These are phyloP conservation scores for Perccottus glenii DNA, from an alignment of 2,113 vertebrate genomes.

Conservation along the genomic window DNA sequence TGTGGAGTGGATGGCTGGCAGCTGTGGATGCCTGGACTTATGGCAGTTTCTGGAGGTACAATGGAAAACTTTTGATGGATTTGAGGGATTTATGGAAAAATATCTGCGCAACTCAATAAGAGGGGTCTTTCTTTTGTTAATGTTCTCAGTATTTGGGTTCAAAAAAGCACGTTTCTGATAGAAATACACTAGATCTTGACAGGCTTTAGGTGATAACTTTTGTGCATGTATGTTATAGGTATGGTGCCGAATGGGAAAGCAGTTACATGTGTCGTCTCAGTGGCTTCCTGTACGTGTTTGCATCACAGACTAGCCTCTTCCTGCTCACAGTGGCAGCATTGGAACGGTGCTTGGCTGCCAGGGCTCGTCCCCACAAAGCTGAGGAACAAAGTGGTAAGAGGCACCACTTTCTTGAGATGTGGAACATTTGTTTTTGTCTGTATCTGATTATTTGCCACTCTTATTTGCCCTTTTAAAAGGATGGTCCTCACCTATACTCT, in stretches of 20 bases:
- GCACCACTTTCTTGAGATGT: neutral
- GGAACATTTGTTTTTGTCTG: neutral
- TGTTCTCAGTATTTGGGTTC: neutral
- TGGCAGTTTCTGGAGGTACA: slow-evolving; percentile 85
- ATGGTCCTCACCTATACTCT: neutral
- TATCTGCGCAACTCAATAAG: too few relatives aligned
- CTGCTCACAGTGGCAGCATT: slow-evolving; percentile 87
- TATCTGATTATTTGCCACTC: neutral
- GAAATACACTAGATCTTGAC: neutral
- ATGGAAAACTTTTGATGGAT: neutral
- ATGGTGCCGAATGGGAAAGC: slow-evolving; percentile 88
- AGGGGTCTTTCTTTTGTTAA: neutral
- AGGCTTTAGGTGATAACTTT: neutral
- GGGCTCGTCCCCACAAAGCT: slow-evolving; percentile 4
- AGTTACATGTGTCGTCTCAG: slow-evolving; percentile 85
- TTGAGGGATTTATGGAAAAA: too few relatives aligned
- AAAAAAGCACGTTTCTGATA: neutral
- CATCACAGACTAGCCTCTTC: slow-evolving; percentile 88
- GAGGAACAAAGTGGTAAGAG: slow-evolving; percentile 23
- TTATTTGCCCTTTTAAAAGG: slow-evolving; percentile 39
- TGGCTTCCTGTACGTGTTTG: slow-evolving; percentile 87
- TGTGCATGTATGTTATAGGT: slow-evolving; percentile 52
- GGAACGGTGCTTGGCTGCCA: slow-evolving; percentile 73
- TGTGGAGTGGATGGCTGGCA: slow-evolving; percentile 85
- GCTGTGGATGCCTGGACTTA: slow-evolving; percentile 87